Conservation (phyloP, 1,140 invertebrate species). For the Drosophila arawakana region DNA sequence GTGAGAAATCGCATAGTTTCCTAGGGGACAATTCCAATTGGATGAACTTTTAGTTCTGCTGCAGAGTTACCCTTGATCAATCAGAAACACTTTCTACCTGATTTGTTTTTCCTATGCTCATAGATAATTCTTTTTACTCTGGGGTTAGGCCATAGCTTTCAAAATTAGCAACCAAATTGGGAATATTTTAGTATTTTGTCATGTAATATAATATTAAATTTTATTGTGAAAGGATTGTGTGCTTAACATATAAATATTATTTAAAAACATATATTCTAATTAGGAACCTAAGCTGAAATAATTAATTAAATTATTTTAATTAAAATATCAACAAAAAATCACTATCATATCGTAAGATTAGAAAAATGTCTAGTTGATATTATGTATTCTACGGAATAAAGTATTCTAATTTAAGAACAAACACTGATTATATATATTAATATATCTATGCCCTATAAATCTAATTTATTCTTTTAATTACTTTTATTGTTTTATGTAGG, state of each 20-base stretch:
- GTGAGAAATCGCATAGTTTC: constrained; percentile 48
- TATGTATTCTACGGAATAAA: no score
- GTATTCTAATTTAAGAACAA: no score
- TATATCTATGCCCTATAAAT: no score
- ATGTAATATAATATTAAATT: background rate
- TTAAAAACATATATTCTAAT: background rate
- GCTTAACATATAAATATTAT: background rate
- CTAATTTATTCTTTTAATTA: no score
- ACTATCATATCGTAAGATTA: no score
- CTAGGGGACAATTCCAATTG: background rate
- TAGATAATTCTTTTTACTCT: background rate
- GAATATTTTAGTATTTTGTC: background rate
- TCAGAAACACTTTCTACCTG: background rate
- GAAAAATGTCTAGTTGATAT: no score
- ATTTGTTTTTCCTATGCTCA: no score
- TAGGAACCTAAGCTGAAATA: background rate
- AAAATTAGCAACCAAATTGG: no score
- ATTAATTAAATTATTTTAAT: background rate
- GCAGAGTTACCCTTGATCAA: background rate
- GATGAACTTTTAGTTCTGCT: background rate
- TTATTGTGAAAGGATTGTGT: no score
- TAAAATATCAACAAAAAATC: background rate
- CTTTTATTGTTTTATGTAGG: no score
- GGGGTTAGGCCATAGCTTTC: no score
- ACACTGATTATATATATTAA: no score